Evolutionary conservation across 2,797 vertebrate genomes (phyloP), one percentile per base, ranked within the genome.

Genomic region (Labeo calbasu): DNA sequence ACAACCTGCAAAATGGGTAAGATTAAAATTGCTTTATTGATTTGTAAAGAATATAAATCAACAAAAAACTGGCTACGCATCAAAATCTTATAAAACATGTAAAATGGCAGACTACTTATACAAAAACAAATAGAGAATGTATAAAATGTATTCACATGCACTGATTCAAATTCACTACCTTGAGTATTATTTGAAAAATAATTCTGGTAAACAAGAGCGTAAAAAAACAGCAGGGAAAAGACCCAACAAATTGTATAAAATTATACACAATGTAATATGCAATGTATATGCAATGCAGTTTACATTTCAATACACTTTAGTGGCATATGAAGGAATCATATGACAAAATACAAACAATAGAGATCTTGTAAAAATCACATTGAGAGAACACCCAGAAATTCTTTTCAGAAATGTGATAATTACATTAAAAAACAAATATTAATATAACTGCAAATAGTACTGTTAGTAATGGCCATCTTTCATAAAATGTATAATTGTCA

Each of bases 131-230:
- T 51, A 69, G 43, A 77, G 75, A 85, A 86, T 77, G 84, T 81
- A 84, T 86, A 85, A 85, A 89, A 86, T 85, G 80, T 40, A 61
- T 85, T 82, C 48, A 85, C 84, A 89, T 82, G 87, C 84, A 82
- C 23, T 40, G 75, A 78, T 84, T 85, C 50, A 77, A 72, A 25
- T 61, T 61, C 15, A 77, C 61, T 57, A 86, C 75, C 50, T 76
- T 65, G 14, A 77, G 17, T 61, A 65, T 50, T 84, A 84, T 65
- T 85, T 84, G 25, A 82, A 84, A 75, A 82, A 88, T 86, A 80
- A 55, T 51, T 76, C 59, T 53, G 77, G 57, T 55, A 72, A 76
- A 86, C 77, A 86, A 69, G 36, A 83, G 48, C 15, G 46, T 76
- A 69, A 82, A 77, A 66, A 82, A 85, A 66, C 43, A 55, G 43